Conservation (phyloP, 37 sponge, comb jelly and placozoan species). For the Amphimedon queenslandica region DNA sequence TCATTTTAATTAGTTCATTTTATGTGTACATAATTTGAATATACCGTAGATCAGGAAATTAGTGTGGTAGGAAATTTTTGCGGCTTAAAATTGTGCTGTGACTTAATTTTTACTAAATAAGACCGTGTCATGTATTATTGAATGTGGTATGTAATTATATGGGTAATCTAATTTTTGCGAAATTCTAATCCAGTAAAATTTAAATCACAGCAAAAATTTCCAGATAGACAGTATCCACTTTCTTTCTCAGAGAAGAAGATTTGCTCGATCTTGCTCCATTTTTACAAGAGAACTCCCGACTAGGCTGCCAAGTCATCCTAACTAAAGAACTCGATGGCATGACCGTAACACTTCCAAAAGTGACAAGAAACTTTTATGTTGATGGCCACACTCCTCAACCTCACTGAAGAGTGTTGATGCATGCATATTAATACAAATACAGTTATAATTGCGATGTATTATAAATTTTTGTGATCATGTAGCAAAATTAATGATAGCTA, state of each 20-base stretch:
- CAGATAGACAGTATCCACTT: too few species aligned
- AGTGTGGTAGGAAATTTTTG: too few species aligned
- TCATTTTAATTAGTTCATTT: not conserved
- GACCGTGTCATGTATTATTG: too few species aligned
- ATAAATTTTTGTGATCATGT: not conserved
- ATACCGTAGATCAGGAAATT: too few species aligned
- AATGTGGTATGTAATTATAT: too few species aligned
- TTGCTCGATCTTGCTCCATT: conserved; percentile 90
- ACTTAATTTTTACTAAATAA: too few species aligned
- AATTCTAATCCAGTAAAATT: too few species aligned
- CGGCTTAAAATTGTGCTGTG: too few species aligned
- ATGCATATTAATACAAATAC: not conserved
- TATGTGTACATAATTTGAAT: too few species aligned
- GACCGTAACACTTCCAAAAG: conserved; percentile 69
- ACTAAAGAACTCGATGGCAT: conserved; percentile 88
- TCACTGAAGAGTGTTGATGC: conserved; percentile 54
- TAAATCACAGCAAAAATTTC: too few species aligned
- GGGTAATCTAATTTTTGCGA: too few species aligned
- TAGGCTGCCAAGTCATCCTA: conserved; percentile 90
- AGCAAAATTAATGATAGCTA: too few species aligned
- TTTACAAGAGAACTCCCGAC: conserved; percentile 80
- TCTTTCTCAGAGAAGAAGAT: conserved; percentile 97
- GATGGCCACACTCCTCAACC: conserved; percentile 96
- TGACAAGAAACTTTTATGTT: conserved; percentile 97
- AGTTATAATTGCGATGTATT: not conserved